Percentiles rank a stretch among this genome's conserved stretches.
Evolutionary conservation across 2,888 invertebrate species (phyloP).

Genomic region (Cephus sareptanus): DNA sequence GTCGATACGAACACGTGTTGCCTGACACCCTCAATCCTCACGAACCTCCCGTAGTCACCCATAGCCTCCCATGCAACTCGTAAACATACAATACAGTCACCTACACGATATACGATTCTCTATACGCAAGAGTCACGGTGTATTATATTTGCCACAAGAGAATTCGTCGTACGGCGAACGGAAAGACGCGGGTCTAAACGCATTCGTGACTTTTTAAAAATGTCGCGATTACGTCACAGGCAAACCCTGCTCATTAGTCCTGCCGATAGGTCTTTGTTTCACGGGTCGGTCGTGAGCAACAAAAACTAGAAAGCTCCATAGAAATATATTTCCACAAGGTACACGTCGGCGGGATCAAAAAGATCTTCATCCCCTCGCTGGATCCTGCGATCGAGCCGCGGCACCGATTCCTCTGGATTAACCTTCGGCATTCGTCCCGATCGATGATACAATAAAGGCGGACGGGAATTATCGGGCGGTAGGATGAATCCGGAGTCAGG

Average conservation of each 20-base stretch:
- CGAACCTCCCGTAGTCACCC: conserved; percentile 23
- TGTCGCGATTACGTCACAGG: conserved; percentile 60
- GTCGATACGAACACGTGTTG: conserved; percentile 59
- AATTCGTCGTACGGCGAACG: conserved; percentile 39
- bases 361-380: conserved; percentile 19
- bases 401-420: not conserved
- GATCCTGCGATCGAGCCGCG: not conserved
- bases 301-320: not conserved
- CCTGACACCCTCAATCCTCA: conserved; percentile 34
- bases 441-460: not conserved
- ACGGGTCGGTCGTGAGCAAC: conserved; percentile 4
- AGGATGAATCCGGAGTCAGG: not conserved
- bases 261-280: conserved; percentile 45
- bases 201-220: conserved; percentile 62
- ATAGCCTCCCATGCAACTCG: conserved; percentile 35
- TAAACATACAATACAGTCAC: conserved; percentile 55
- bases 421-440: not conserved
- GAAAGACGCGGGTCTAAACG: conserved; percentile 37
- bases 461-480: not conserved
- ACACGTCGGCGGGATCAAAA: conserved; percentile 46
- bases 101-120: conserved; percentile 31
- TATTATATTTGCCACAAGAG: conserved; percentile 51
- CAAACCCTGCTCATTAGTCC: conserved; percentile 44
- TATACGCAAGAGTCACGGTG: conserved; percentile 41
- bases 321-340: conserved; percentile 18